Evolutionary conservation across 2,797 vertebrate species (phyloP).

Genomic region (Silurus aristotelis): DNA sequence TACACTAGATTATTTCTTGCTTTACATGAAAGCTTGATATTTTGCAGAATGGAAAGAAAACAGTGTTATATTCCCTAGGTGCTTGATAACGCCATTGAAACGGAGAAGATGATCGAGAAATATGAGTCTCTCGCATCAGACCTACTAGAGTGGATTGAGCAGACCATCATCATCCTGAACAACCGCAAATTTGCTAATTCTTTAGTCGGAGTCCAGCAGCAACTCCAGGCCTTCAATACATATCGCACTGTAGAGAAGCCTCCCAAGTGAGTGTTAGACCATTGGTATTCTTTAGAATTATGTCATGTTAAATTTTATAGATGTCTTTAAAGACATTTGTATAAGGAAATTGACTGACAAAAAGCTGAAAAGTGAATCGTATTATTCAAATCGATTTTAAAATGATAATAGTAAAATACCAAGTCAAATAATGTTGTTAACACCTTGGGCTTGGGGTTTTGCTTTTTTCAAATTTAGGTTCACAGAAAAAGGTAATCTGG

Average conservation of each 20-base stretch:
- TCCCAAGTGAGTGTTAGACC: conserved; percentile 81
- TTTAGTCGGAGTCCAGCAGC: conserved; percentile 92
- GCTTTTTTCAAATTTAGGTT: conserved; percentile 72
- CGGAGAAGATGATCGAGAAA: conserved; percentile 97
- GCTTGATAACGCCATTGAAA: conserved; percentile 94
- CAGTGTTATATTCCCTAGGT: conserved; percentile 70
- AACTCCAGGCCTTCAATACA: conserved; percentile 97
- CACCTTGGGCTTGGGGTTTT: not conserved
- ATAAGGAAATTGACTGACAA: not conserved
- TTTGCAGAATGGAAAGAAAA: no score
- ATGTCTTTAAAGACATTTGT: not conserved
- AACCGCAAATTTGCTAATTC: conserved; percentile 98
- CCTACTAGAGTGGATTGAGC: conserved; percentile 96
- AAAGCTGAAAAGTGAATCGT: not conserved
- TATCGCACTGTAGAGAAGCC: conserved; percentile 97
- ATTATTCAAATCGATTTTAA: not conserved
- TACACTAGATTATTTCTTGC: not conserved
- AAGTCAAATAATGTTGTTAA: not conserved
- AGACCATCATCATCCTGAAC: conserved; percentile 98
- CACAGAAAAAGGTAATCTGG: conserved; percentile 94
- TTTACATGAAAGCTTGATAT: not conserved
- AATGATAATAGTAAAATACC: not conserved
- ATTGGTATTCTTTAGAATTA: not conserved
- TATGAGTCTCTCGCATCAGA: conserved; percentile 95
- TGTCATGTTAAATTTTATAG: not conserved